These are phyloP conservation scores for Scortum barcoo DNA, from an alignment of 2,113 vertebrate genomes.

Conservation along the genomic window DNA sequence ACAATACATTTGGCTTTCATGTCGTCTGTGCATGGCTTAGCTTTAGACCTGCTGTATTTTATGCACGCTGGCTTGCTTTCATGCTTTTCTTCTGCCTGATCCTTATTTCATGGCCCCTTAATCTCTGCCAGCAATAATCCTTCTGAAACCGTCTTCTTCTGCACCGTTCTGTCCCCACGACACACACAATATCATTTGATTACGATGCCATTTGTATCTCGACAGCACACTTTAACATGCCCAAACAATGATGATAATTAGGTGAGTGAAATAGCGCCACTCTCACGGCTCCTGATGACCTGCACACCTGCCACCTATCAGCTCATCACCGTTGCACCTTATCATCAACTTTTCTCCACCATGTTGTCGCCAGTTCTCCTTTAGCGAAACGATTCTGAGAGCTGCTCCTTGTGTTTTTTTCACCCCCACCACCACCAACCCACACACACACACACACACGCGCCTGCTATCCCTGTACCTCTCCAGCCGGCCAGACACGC, in stretches of 20 bases:
- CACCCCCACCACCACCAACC: too few species aligned
- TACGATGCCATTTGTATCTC: neutral
- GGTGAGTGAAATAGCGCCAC: neutral
- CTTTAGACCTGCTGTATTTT: constrained; percentile 40
- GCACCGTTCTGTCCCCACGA: neutral
- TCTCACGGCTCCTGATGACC: too few species aligned
- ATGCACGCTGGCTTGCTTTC: constrained; percentile 33
- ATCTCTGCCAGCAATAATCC: constrained; percentile 39
- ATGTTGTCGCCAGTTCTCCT: too few species aligned
- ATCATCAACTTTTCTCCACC: too few species aligned
- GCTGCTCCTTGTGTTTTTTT: too few species aligned
- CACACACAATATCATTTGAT: neutral
- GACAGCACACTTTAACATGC: neutral
- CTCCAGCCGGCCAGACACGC: too few species aligned
- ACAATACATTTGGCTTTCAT: constrained; percentile 46
- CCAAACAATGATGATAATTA: neutral
- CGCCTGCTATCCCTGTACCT: too few species aligned
- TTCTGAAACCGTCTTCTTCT: constrained; percentile 35
- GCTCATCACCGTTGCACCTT: too few species aligned
- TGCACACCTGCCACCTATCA: too few species aligned
- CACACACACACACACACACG: too few species aligned
- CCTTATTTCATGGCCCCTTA: constrained; percentile 44
- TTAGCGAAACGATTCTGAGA: too few species aligned
- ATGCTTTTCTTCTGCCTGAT: constrained; percentile 13
- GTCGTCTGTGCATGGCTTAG: constrained; percentile 26